Conservation (phyloP, 2,113 vertebrate species). For the Heloderma charlesbogerti region DNA sequence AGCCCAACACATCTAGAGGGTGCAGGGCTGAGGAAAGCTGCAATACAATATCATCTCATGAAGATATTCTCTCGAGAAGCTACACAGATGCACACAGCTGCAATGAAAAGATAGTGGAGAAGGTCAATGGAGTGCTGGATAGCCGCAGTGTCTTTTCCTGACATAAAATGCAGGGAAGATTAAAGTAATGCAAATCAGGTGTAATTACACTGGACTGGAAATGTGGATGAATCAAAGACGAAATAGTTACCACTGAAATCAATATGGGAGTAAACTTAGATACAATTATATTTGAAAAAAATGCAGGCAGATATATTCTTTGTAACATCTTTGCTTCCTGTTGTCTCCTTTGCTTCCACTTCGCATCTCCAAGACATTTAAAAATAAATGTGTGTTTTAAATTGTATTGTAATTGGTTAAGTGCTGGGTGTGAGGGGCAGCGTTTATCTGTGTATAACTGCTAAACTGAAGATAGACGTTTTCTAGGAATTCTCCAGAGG, state of each 20-base stretch:
- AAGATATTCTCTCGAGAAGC: not conserved
- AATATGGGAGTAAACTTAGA: constrained; percentile 23
- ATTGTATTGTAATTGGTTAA: not conserved
- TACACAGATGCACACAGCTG: not conserved
- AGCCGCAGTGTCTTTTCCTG: not conserved
- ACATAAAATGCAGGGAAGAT: constrained; percentile 9
- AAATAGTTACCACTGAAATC: constrained; percentile 27
- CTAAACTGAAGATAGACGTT: not conserved
- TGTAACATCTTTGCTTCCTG: constrained; percentile 7
- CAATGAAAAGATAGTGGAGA: not conserved
- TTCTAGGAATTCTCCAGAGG: not conserved
- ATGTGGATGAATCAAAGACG: constrained; percentile 22
- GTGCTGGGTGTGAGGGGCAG: not conserved
- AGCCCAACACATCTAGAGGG: not conserved
- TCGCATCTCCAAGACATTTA: not conserved
- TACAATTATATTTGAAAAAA: constrained; percentile 17
- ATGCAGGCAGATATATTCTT: constrained; percentile 5
- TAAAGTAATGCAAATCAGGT: constrained; percentile 30
- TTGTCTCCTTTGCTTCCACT: constrained; percentile 18
- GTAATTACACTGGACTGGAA: constrained; percentile 28
- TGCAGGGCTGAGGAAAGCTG: not conserved
- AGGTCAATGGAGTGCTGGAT: not conserved
- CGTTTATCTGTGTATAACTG: too few relatives aligned
- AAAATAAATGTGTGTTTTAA: not conserved
- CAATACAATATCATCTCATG: not conserved